These are phyloP conservation scores for Anabas testudineus DNA, from an alignment of 2,797 vertebrate species.

Conservation along the genomic window DNA sequence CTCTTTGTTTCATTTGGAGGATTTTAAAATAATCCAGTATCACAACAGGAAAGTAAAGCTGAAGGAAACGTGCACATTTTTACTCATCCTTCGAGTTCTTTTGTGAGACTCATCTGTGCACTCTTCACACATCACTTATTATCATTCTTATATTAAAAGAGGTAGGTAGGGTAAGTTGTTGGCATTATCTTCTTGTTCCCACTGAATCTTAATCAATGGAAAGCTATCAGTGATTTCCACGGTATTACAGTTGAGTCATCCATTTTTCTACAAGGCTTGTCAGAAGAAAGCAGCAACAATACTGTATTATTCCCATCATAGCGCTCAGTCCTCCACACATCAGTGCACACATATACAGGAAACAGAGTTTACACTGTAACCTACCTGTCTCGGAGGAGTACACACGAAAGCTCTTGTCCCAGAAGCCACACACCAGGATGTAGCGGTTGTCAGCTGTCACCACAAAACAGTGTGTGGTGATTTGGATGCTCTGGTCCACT, in stretches of 20 bases:
- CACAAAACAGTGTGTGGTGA: constrained; percentile 98
- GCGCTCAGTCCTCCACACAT: constrained; percentile 70
- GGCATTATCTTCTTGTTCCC: neutral
- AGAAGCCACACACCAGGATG: constrained; percentile 98
- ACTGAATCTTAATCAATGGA: neutral
- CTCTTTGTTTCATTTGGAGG: neutral
- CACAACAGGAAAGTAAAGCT: neutral
- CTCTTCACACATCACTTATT: neutral
- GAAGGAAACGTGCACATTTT: neutral
- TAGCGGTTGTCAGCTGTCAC: constrained; percentile 99
- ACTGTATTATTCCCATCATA: constrained; percentile 66
- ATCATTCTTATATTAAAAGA: constrained; percentile 1
- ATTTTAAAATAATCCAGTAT: neutral
- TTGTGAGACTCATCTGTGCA: neutral
- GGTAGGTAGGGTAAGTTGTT: neutral
- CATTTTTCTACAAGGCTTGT: constrained; percentile 49
- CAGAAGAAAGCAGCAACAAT: constrained; percentile 50
- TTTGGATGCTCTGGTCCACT: constrained; percentile 99
- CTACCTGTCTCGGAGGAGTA: constrained; percentile 98
- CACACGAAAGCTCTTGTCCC: constrained; percentile 99
- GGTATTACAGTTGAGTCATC: constrained; percentile 36
- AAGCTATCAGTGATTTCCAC: neutral
- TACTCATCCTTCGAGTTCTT: neutral
- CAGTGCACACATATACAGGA: constrained; percentile 70
- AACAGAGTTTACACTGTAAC: constrained; percentile 75